Base-by-base conservation (phyloP, 2,797 vertebrate species). In the Urophycis tenuis region DNA sequence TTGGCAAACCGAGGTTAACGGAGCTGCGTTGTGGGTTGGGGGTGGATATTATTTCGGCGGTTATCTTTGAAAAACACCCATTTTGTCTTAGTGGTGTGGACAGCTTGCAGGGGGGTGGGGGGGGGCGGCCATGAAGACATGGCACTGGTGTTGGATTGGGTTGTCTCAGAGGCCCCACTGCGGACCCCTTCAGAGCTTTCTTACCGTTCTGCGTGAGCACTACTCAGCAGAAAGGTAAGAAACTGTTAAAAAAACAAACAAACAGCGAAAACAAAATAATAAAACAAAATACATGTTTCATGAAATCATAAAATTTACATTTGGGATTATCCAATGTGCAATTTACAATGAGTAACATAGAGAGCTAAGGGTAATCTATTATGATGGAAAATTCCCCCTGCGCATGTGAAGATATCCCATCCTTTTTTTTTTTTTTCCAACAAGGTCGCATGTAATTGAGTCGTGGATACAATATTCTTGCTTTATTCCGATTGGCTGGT, bases 261-360 rank as follows among this genome's bases (percentile, higher is more conserved):
- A 78, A 64, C 73, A 36, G n/a, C n/a, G n/a, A n/a, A n/a, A n/a
- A n/a, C n/a, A 78, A 74, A 25, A 8, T 29, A 39, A 22, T 9
- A 30, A 39, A 35, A 67, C 49, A 41, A 29, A 60, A 36, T 70
- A 74, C 69, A 39, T 36, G 41, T 69, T 75, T 19, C 33, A 35
- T 69, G 70, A 84, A 71, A 67, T 79, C 12, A n/a, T 31, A 72
- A 72, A 67, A 74, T 71, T 78, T 78, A 31, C 32, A 82, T 84
- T 74, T 69, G 33, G 72, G 71, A 35, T 35, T 75, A 77, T 79
- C 34, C 25, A 31, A 78, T 64, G n/a, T 72, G 67, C 34, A 35
- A 79, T 75, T 78, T 77, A 36, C 12, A 74, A n/a, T 76, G 72
- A 72, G 70, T 78, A 79, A 81, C 35, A 75, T 10, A 10, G 25